Evolutionary conservation across 2,888 invertebrate species (phyloP), one percentile per base, ranked within the genome.

Genomic region (Apodemia duryi): DNA sequence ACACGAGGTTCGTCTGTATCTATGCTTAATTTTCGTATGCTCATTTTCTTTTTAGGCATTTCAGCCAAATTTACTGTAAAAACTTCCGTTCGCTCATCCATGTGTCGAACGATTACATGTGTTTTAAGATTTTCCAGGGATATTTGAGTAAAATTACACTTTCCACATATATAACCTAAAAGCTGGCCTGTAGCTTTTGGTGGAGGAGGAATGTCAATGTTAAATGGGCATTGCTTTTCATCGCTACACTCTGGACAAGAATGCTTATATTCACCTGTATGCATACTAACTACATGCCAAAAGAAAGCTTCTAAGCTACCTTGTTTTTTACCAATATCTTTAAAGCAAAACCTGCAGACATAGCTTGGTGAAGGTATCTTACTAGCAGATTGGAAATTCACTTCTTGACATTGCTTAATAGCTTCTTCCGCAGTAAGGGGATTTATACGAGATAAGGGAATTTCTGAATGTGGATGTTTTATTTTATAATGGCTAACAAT

Each of bases 181-280:
- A 92, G 76, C 73, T 90, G 87, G 0, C 88, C 88, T 66, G 81
- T 81, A 0, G 72, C 68, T 65, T 85, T 81, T 74, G 90, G 91
- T 6, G 88, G 87, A 6, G 88, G 80, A 9, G 91, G 91, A 65
- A 91, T 86, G 69, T 89, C 86, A 61, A 88, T 75, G 69, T 79
- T 79, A 64, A 83, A 84, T 1, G 84, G 74, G 76, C 89, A 78
- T 72, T 76, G 73, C 70, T 81, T 77, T 68, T 81, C 74, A 65
- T 82, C 78, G 2, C 81, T 73, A 72, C 97, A 97, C 62, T 86
- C 83, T 1, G 92, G 92, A 79, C 97, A 97, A 32, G 87, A 80
- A 68, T 93, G 94, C 65, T 94, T 91, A 73, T 94, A 95, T 83
- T 97, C 97, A 0, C 97, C 97, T 0, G 97, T 97, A 68, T 97